Percentiles rank a stretch among this genome's conserved stretches.
These are phyloP conservation scores for Trichogramma evanescens DNA, from an alignment of 2,888 invertebrate species.

Conservation along the genomic window DNA sequence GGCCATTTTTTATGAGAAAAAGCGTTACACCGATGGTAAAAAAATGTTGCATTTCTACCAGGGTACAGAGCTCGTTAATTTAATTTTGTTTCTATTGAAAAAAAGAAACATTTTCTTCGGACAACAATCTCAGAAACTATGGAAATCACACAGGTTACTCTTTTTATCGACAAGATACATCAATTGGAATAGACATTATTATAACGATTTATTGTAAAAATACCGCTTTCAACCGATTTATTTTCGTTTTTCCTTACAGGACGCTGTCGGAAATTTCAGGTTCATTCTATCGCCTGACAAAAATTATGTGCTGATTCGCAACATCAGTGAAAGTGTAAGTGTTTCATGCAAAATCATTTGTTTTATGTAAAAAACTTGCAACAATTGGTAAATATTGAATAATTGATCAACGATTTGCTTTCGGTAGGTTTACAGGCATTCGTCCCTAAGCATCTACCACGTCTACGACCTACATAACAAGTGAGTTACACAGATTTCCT, in stretches of 20 bases:
- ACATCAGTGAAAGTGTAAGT: constrained; percentile 12
- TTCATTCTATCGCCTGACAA: constrained; percentile 12
- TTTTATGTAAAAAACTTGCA: neutral
- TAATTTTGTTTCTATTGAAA: too few relatives aligned
- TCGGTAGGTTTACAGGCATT: constrained; percentile 61
- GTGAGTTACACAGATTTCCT: constrained; percentile 21
- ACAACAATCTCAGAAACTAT: too few relatives aligned
- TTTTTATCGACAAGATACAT: too few relatives aligned
- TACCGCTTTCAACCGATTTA: too few relatives aligned
- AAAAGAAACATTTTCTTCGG: too few relatives aligned
- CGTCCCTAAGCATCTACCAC: constrained; percentile 57
- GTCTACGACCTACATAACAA: constrained; percentile 41
- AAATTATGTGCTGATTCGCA: constrained; percentile 16
- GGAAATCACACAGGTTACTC: too few relatives aligned
- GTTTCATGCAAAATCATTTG: neutral
- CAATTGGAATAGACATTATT: too few relatives aligned
- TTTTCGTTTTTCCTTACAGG: constrained; percentile 1
- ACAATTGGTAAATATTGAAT: neutral
- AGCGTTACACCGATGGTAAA: too few relatives aligned
- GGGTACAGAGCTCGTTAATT: too few relatives aligned
- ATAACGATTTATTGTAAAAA: too few relatives aligned
- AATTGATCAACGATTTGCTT: constrained; percentile 25
- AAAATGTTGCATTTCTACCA: too few relatives aligned
- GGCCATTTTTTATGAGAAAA: too few relatives aligned
- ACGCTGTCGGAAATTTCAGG: neutral